Conservation (phyloP, 37 sponge, comb jelly and placozoan species). For the Chondrosia reniformis region DNA sequence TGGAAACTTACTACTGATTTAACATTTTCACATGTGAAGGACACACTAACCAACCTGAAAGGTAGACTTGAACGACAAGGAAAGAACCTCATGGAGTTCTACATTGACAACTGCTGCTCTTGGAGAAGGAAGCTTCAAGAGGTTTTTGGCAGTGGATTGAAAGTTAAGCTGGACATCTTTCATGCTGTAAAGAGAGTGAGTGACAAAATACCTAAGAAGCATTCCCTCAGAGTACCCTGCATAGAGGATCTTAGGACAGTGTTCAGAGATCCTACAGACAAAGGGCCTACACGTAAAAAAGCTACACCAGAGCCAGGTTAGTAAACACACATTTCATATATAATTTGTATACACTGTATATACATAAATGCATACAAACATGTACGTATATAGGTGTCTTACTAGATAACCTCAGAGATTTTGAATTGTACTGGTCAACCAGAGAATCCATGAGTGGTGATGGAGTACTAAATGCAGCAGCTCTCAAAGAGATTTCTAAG, state of each 20-base stretch:
- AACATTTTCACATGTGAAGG: conserved; percentile 1
- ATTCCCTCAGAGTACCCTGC: conserved; percentile 4
- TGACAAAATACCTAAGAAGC: conserved; percentile 28
- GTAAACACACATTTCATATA: not conserved
- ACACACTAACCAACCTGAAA: not conserved
- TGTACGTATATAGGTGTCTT: too few relatives aligned
- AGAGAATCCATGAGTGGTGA: too few relatives aligned
- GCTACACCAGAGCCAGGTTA: conserved; percentile 21
- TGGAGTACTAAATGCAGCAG: too few relatives aligned
- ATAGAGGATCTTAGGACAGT: conserved; percentile 29
- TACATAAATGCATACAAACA: too few relatives aligned
- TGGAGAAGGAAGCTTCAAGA: conserved; percentile 21
- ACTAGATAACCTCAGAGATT: too few relatives aligned
- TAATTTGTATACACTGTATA: not conserved
- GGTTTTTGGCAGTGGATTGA: conserved; percentile 23
- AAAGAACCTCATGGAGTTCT: conserved; percentile 9
- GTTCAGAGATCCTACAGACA: conserved; percentile 31
- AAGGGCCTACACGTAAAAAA: not conserved
- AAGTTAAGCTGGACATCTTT: conserved; percentile 25
- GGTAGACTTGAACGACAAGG: conserved; percentile 7
- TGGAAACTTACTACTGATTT: conserved; percentile 27
- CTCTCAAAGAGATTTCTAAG: too few relatives aligned
- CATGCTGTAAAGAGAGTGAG: conserved; percentile 37
- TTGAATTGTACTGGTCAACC: too few relatives aligned
- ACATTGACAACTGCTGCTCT: conserved; percentile 41